These are phyloP conservation scores for Spisula solida DNA, from an alignment of 2,888 invertebrate species.

Conservation along the genomic window DNA sequence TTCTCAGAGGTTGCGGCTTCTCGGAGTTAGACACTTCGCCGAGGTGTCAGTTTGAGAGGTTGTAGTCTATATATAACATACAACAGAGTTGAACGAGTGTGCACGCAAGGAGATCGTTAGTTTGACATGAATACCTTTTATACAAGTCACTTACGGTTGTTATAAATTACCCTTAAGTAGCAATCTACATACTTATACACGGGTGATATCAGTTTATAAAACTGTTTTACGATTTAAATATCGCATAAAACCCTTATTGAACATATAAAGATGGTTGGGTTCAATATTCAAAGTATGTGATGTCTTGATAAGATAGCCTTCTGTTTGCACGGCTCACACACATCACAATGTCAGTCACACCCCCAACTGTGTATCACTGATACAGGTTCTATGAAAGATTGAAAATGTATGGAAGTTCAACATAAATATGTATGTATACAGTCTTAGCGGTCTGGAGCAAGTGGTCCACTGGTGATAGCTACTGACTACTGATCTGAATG, in stretches of 20 bases:
- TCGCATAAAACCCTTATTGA: neutral
- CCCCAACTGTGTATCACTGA: neutral
- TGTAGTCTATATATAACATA: neutral
- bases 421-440: too few relatives aligned
- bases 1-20: too few relatives aligned
- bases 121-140: neutral
- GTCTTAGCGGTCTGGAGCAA: too few relatives aligned
- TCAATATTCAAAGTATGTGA: slow-evolving; percentile 7
- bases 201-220: slow-evolving; percentile 1
- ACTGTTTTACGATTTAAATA: neutral
- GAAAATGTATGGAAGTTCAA: neutral
- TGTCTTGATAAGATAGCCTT: neutral
- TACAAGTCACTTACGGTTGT: neutral
- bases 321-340: neutral
- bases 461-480: too few relatives aligned
- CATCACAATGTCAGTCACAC: neutral
- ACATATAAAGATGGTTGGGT: neutral
- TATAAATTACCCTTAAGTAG: neutral
- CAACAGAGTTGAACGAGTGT: neutral
- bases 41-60: too few relatives aligned
- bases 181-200: neutral
- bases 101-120: neutral
- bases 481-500: too few relatives aligned
- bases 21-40: too few relatives aligned
- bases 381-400: neutral